A percentile compares a stretch with the other conserved stretches of the same genome.
phyloP scores from a whole-genome alignment of 1,140 invertebrate species.

The Calephelis virginiensis region DNA sequence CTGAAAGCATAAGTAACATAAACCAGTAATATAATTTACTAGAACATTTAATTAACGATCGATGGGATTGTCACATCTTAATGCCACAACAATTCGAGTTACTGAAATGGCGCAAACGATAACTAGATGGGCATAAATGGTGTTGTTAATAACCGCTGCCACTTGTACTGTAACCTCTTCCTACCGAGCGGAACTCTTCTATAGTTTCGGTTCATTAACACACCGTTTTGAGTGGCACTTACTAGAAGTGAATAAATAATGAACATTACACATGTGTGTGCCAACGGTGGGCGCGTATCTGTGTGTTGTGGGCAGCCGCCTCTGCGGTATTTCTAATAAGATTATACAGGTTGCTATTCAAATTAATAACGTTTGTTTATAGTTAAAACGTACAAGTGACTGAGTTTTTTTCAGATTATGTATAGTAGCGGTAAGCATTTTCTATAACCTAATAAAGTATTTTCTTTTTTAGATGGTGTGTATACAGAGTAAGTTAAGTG shows the following conservation, averaged over 20 bases:
- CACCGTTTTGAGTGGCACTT: slow-evolving; percentile 71
- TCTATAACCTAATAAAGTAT: too few species aligned
- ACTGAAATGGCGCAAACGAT: background rate
- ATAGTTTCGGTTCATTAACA: slow-evolving; percentile 72
- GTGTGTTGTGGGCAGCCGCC: background rate
- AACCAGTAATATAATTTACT: too few species aligned
- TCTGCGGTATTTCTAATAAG: background rate
- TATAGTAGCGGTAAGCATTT: too few species aligned
- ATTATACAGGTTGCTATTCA: background rate
- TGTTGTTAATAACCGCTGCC: slow-evolving; percentile 24
- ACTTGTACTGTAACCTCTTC: slow-evolving; percentile 19
- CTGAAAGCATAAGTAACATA: too few species aligned
- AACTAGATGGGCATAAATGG: background rate
- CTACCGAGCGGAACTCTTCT: slow-evolving; percentile 12
- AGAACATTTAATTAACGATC: too few species aligned
- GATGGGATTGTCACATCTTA: too few species aligned
- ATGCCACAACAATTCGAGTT: background rate
- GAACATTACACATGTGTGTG: slow-evolving; percentile 24
- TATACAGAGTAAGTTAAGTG: too few species aligned
- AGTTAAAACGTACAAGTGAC: too few species aligned
- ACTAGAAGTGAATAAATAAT: slow-evolving; percentile 66
- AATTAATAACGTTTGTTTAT: too few species aligned
- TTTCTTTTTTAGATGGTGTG: too few species aligned
- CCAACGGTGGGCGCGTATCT: background rate
- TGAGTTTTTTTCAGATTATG: too few species aligned